Conservation (phyloP, 2,113 vertebrate genomes). For the Melospiza georgiana region DNA sequence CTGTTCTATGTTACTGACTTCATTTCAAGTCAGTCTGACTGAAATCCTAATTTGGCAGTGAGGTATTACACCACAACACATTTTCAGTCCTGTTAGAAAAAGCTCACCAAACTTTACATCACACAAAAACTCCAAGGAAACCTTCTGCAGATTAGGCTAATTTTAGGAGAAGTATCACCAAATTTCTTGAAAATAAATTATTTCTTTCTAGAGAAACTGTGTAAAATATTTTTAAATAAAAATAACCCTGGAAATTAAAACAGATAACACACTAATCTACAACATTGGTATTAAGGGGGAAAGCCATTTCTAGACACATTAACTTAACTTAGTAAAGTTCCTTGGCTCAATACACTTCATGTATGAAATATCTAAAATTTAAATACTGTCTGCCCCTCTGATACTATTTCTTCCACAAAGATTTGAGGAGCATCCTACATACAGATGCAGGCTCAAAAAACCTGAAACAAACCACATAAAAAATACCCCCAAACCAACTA, state of each 20-base stretch:
- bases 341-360: neutral
- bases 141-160: neutral
- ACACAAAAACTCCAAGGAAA: neutral
- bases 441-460: neutral
- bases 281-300: neutral
- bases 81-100: neutral
- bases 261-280: neutral
- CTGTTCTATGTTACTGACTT: neutral
- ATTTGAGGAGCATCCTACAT: neutral
- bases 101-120: neutral
- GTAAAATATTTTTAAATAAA: neutral
- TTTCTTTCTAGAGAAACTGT: neutral
- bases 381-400: neutral
- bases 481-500: neutral
- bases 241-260: neutral
- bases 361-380: neutral
- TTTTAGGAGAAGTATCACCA: neutral
- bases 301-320: neutral
- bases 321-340: neutral
- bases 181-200: neutral
- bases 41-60: neutral
- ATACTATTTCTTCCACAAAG: neutral
- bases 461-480: neutral
- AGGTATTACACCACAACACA: neutral
- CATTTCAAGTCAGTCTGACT: neutral